A percentile compares a stretch with the other conserved stretches of the same genome.
Conservation (phyloP, 1,140 invertebrate species). For the Acyrthosiphon pisum region DNA sequence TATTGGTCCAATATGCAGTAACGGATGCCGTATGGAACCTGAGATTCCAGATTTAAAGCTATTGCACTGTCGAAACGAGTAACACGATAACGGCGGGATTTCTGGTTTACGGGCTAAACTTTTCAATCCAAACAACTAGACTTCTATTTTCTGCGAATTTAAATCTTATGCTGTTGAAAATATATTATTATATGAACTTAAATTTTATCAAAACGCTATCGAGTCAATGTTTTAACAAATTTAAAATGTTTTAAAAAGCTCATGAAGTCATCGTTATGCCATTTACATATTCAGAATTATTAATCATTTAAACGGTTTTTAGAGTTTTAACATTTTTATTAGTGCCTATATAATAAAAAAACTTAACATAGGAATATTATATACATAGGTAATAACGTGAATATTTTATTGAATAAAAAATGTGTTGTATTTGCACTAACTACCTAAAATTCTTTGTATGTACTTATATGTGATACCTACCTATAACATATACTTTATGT, state of each 20-base stretch:
- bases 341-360: too few species aligned
- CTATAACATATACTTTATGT: too few species aligned
- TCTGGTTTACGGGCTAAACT: not conserved
- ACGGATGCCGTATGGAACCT: not conserved
- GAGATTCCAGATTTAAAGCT: constrained; percentile 21
- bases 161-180: not conserved
- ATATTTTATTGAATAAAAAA: not conserved
- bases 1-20: not conserved
- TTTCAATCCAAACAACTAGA: not conserved
- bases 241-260: not conserved
- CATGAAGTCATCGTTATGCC: too few species aligned
- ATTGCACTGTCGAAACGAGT: not conserved
- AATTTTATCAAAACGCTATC: not conserved
- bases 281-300: not conserved
- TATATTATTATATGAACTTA: not conserved
- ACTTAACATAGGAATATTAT: too few species aligned
- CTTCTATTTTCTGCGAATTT: not conserved
- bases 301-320: not conserved
- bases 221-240: not conserved
- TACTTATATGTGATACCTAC: too few species aligned
- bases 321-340: not conserved
- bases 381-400: not conserved
- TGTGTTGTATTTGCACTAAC: too few species aligned
- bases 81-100: not conserved
- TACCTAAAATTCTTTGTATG: too few species aligned